Evolutionary conservation across 1,140 invertebrate species (phyloP).

Genomic region (Propsilocerus akamusi): DNA sequence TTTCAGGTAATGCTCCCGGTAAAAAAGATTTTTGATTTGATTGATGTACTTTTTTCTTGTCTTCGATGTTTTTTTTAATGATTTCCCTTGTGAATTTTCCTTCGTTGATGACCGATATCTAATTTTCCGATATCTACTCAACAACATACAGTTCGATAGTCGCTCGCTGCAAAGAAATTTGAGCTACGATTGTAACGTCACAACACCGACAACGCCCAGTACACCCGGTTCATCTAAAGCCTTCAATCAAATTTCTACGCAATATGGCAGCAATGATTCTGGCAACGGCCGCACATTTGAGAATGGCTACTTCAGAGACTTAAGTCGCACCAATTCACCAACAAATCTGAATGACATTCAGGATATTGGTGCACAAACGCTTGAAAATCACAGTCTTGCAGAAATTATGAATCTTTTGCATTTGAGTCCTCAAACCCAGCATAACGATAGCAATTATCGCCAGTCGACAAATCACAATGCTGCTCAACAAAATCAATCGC

Average conservation of each 20-base stretch:
- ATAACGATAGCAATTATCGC: too few species aligned
- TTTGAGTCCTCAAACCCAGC: too few species aligned
- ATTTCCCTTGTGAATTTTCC: neutral
- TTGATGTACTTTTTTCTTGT: too few species aligned
- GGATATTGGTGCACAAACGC: constrained; percentile 37
- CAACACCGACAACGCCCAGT: constrained; percentile 30
- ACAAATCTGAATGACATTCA: constrained; percentile 12
- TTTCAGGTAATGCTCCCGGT: constrained; percentile 3
- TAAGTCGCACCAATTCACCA: constrained; percentile 35
- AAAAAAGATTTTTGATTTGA: too few species aligned
- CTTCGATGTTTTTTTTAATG: neutral
- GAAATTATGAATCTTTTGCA: constrained; percentile 32
- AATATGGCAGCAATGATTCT: constrained; percentile 10
- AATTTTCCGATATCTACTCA: neutral
- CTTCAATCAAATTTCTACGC: constrained; percentile 20
- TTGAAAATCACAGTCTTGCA: constrained; percentile 33
- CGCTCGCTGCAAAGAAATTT: constrained; percentile 23
- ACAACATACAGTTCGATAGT: constrained; percentile 21
- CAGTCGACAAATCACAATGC: constrained; percentile 12
- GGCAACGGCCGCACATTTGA: too few species aligned
- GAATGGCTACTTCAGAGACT: constrained; percentile 17
- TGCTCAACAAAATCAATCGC: constrained; percentile 6
- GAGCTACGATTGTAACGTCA: constrained; percentile 24
- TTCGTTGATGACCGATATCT: neutral
- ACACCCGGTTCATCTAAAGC: constrained; percentile 26